Evolutionary conservation across 2,888 invertebrate genomes (phyloP).

Genomic region (Yponomeuta cagnagella): DNA sequence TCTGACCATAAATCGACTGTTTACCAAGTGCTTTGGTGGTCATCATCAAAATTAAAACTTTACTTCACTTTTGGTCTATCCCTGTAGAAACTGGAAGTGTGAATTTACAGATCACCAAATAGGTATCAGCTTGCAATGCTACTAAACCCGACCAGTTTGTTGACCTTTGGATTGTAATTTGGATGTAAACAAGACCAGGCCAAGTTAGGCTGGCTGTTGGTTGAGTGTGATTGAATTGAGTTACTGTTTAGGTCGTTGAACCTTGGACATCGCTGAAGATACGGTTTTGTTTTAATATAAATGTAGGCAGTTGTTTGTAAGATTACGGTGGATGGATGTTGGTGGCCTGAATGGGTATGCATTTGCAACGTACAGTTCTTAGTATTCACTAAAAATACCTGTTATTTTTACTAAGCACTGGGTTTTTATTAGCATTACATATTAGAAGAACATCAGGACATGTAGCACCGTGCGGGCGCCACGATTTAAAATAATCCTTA

Average conservation of each 20-base stretch:
- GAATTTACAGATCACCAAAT: background rate
- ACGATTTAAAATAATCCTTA: too few relatives aligned
- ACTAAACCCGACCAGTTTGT: background rate
- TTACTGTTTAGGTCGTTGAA: constrained; percentile 1
- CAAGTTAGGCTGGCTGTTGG: background rate
- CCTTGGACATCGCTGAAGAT: background rate
- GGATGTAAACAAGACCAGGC: background rate
- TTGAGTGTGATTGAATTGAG: background rate
- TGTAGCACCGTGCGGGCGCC: too few relatives aligned
- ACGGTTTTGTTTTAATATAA: background rate
- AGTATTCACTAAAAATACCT: too few relatives aligned
- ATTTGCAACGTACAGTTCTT: too few relatives aligned
- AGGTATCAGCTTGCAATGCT: background rate
- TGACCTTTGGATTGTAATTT: background rate
- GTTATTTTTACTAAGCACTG: too few relatives aligned
- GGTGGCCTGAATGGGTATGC: too few relatives aligned
- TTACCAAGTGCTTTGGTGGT: background rate
- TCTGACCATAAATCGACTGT: background rate
- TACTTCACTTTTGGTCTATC: background rate
- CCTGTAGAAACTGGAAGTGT: background rate
- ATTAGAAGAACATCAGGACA: too few relatives aligned
- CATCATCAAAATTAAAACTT: background rate
- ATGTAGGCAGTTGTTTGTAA: background rate
- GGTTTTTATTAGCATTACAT: too few relatives aligned
- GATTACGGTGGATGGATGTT: background rate